Evolutionary conservation across 2,888 invertebrate genomes (phyloP), one percentile per base, ranked within the genome.

Genomic region (Xylota segnis): DNA sequence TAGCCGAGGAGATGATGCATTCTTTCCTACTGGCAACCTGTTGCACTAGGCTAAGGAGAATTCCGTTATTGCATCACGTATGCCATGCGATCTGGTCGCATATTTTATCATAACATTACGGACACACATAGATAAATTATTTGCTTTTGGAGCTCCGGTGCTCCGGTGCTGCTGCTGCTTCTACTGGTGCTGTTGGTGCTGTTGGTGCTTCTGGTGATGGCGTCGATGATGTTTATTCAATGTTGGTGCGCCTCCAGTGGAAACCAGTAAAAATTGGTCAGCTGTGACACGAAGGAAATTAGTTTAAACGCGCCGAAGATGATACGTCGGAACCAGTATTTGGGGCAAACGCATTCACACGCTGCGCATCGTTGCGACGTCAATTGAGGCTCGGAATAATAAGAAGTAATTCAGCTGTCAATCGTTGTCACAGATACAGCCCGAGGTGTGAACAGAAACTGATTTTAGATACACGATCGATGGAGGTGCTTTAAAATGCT

Each of bases 61-160:
- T 82, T 86, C 86, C 86, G 86, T 86, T 86, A 86, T 76, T 86
- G 68, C 56, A 82, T 82, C 82, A 82, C 82, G 66, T 86, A 86
- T 76, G 76, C 86, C 72, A 86, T 84, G 86, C 82, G 86, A 86
- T 76, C 82, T 86, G 82, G 86, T 86, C 86, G 86, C 86, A 86
- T 86, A 86, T 82, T 86, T 86, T 86, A 86, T 86, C 86, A 86
- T 86, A 82, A 86, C 86, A 86, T 86, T 82, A 86, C 86, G 72
- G 76, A 56, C 86, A 86, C 61, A 72, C 59, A 50, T 50, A 82
- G 82, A 86, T 86, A 82, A 82, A 82, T 86, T 86, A 76, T 86
- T 86, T 82, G 65, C 70, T 68, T 66, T 83, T 70, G 16, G 61
- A 65, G 61, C 70, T 70, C 76, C 65, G 56, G 65, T 59, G 65